Base-by-base conservation (phyloP, 2,888 invertebrate species). In the Allolobophora icterica region DNA sequence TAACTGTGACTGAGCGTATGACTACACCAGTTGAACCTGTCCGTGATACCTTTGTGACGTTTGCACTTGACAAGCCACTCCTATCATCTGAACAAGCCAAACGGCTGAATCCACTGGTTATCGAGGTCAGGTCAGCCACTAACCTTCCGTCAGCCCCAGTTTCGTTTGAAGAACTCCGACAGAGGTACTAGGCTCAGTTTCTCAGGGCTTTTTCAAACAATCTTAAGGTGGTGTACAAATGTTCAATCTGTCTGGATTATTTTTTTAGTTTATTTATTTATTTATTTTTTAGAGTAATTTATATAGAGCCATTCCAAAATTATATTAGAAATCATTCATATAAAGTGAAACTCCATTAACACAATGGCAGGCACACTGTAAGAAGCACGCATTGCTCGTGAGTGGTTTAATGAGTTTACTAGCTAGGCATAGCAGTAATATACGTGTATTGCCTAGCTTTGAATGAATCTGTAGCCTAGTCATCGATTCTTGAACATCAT, bases 61-160 rank as follows among this genome's bases (percentile, higher is more conserved):
- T 95, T 15, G 92, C 93, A 15, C 91, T 95, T 34, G 93, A 94
- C 91, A 93, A 92, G n/a, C 93, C 94, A 3, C 93, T 95, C 42
- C 93, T 95, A 93, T 94, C 95, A 15, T 93, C 94, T 17, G 92
- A 93, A 83, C 95, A 94, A 92, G 93, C 93, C 89, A 91, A 91
- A 38, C 94, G 93, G 11, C 93, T 95, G 5, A 95, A 95, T 92
- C 95, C 95, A n/a, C 93, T 95, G 94, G 94, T 94, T 90, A 94
- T 95, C 71, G 94, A 94, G 89, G 93, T 95, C 24, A 93, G 94
- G 35, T 94, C 94, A 8, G 94, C 94, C 30, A 94, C 94, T 13
- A 93, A 94, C 92, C 93, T 95, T 92, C 95, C 95, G 33, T 92
- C 93, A 19, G 92, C 93, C 21, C 95, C 95, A 11, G 90, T 95